Base-by-base conservation (phyloP, 2,888 invertebrate genomes). In the Drosophila mimica region DNA sequence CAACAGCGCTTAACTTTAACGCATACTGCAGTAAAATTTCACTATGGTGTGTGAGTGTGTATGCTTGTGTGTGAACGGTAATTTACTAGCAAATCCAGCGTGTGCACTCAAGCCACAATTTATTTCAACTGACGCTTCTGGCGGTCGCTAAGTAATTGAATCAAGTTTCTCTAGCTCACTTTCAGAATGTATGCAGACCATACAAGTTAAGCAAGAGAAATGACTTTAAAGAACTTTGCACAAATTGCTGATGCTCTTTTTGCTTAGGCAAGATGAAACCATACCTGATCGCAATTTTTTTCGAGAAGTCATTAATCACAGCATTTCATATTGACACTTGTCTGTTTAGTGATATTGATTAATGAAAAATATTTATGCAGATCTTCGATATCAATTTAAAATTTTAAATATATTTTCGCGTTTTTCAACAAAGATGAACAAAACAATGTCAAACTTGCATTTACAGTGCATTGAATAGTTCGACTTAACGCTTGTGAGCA, bases 81-180 rank as follows among this genome's bases (percentile, higher is more conserved):
- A 81, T 80, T 81, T 81, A 80, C 81, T 70, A 68, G 74, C 64
- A 81, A 81, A 83, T 80, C 81, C 83, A 76, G 77, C 58, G 56
- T 72, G 76, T 80, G 83, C 81, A 76, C 81, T 80, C 74, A 70
- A 72, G 74, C 74, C 60, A 65, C 67, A 76, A 81, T 81, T 81
- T 76, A 81, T 81, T 81, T 83, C 46, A 70, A 72, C 76, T 58
- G 67, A 59, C 60, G 40, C 46, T 40, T 48, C 59, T 54, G 52
- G 48, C 61, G 52, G 43, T 76, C 70, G 76, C 76, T 83, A 83
- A 81, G 83, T 81, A 80, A 80, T 81, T 80, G 83, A 83, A 76
- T 76, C 67, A 72, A 76, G 69, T 64, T 72, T 46, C 72, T 34
- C 49, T 40, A 46, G 46, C 64, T 57, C 74, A 57, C 63, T 70